phyloP scores from a whole-genome alignment of 1,140 invertebrate genomes.

The Trichoplusia ni region DNA sequence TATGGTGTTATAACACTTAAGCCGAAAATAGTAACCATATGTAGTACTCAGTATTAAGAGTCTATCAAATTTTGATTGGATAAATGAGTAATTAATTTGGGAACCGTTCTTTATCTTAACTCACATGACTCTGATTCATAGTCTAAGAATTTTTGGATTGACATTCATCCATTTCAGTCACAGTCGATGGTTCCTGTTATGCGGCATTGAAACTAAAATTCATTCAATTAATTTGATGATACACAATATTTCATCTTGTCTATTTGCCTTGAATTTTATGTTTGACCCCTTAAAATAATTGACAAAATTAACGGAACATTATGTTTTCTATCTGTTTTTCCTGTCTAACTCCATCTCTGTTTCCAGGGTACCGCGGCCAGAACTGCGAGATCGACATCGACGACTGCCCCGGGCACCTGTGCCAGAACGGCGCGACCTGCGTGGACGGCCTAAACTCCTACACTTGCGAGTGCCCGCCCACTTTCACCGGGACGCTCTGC shows the following conservation, averaged over 20 bases:
- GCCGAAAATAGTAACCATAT: constrained; percentile 27
- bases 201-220: no score
- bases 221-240: no score
- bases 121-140: constrained; percentile 32
- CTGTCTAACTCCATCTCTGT: constrained; percentile 13
- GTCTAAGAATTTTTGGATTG: constrained; percentile 12
- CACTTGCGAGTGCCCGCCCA: constrained; percentile 92
- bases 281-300: no score
- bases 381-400: constrained; percentile 96
- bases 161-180: background rate
- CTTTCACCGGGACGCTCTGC: constrained; percentile 93
- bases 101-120: constrained; percentile 26
- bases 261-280: no score
- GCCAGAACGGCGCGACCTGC: constrained; percentile 95
- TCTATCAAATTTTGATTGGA: constrained; percentile 29
- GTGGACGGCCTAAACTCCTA: constrained; percentile 94
- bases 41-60: constrained; percentile 2
- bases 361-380: constrained; percentile 90
- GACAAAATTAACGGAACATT: no score
- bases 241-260: no score
- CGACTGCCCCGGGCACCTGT: constrained; percentile 94
- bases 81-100: constrained; percentile 37
- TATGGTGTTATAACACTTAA: constrained; percentile 18
- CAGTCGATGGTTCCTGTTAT: no score
- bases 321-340: no score